Conservation (phyloP, 2,888 invertebrate species). For the Siphlonurus alternatus region DNA sequence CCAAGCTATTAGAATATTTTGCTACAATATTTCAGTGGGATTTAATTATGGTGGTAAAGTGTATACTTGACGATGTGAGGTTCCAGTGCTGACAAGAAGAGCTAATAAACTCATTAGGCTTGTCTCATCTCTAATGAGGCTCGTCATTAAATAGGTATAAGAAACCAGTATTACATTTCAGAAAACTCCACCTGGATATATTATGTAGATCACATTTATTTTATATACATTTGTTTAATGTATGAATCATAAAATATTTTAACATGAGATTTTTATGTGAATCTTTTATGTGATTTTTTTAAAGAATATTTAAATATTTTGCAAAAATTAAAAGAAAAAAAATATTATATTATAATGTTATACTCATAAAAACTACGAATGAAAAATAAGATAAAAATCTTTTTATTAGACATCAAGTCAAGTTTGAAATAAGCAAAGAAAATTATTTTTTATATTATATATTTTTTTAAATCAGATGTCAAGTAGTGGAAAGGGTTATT, state of each 20-base stretch:
- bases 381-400: neutral
- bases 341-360: neutral
- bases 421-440: neutral
- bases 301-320: too few relatives aligned
- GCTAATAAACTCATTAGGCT: conserved; percentile 1
- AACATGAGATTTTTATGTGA: neutral
- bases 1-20: too few relatives aligned
- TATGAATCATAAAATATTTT: neutral
- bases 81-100: neutral
- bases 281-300: too few relatives aligned
- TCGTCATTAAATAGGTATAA: neutral
- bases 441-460: neutral
- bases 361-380: too few relatives aligned
- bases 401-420: neutral
- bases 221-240: too few relatives aligned
- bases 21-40: neutral
- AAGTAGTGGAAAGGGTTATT: neutral
- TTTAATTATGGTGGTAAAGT: neutral
- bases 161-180: too few relatives aligned
- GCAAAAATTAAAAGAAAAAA: neutral
- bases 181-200: too few relatives aligned
- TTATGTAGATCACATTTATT: too few relatives aligned
- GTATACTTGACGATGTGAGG: neutral
- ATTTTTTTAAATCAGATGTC: neutral
- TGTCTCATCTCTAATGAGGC: neutral